These are phyloP conservation scores for Ditula angustiorana DNA, from an alignment of 2,888 invertebrate genomes.

Conservation along the genomic window DNA sequence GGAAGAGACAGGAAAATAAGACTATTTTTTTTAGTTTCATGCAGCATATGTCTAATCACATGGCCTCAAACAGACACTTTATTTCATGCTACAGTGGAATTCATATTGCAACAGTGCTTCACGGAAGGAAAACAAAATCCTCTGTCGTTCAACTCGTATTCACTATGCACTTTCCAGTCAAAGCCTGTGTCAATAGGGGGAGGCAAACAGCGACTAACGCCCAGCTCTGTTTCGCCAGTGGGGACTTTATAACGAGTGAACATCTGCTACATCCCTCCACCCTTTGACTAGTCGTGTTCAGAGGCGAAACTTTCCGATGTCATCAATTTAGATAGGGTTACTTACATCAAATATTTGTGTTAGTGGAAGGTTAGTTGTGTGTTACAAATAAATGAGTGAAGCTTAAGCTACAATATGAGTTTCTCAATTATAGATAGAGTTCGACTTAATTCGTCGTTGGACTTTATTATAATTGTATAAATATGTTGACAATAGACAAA, in stretches of 20 bases:
- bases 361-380: constrained; percentile 10
- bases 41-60: constrained; percentile 17
- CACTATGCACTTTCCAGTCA: constrained; percentile 45
- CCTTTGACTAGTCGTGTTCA: constrained; percentile 6
- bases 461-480: not conserved
- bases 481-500: not conserved
- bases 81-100: constrained; percentile 15
- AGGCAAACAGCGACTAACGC: constrained; percentile 45
- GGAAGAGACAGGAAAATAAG: constrained; percentile 12
- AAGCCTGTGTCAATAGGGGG: constrained; percentile 45
- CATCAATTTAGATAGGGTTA: constrained; percentile 13
- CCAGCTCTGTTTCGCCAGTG: constrained; percentile 21
- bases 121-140: constrained; percentile 26
- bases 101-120: constrained; percentile 29
- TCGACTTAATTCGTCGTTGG: too few relatives aligned
- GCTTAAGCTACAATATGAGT: not conserved
- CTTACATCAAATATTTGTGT: constrained; percentile 23
- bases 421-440: too few relatives aligned
- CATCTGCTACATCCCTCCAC: constrained; percentile 12
- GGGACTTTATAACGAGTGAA: constrained; percentile 22
- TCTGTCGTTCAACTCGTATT: constrained; percentile 20
- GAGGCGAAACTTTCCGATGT: constrained; percentile 6
- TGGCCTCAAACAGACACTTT: constrained; percentile 13
- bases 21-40: constrained; percentile 42
- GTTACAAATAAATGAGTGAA: not conserved